Evolutionary conservation across 1,140 invertebrate genomes (phyloP).

Genomic region (Myzus persicae): DNA sequence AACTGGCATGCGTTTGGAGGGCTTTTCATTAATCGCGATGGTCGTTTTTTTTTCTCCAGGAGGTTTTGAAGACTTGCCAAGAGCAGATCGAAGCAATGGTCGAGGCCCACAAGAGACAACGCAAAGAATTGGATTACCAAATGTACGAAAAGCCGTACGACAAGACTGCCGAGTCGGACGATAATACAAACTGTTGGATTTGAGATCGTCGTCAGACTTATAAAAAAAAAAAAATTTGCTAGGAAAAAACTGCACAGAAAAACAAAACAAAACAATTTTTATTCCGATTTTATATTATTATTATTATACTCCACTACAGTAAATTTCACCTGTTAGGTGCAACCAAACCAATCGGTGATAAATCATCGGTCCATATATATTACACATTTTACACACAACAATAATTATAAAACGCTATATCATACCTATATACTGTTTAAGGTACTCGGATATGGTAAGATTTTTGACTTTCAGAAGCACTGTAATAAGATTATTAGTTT

Average conservation of each 20-base stretch:
- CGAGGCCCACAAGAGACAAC: conserved; percentile 27
- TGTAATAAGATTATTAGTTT: conserved; percentile 24
- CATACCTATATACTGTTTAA: neutral
- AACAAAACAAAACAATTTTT: conserved; percentile 1
- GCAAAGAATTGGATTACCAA: conserved; percentile 16
- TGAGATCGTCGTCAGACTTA: conserved; percentile 18
- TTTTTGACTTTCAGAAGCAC: neutral
- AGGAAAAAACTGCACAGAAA: neutral
- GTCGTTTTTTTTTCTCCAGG: conserved; percentile 67
- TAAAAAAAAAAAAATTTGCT: neutral
- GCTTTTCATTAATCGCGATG: neutral
- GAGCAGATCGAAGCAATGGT: conserved; percentile 79
- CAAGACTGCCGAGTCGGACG: conserved; percentile 46
- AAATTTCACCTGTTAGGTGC: neutral
- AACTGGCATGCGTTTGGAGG: neutral
- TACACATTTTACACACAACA: neutral
- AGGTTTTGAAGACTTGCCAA: conserved; percentile 76
- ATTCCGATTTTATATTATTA: neutral
- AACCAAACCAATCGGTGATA: neutral
- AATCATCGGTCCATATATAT: neutral
- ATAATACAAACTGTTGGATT: conserved; percentile 18
- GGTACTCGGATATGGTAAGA: conserved; percentile 21
- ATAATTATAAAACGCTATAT: neutral
- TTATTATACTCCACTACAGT: neutral
- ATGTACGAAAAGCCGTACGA: conserved; percentile 26